These are phyloP conservation scores for Microplitis mediator DNA, from an alignment of 1,140 invertebrate species.

Conservation along the genomic window DNA sequence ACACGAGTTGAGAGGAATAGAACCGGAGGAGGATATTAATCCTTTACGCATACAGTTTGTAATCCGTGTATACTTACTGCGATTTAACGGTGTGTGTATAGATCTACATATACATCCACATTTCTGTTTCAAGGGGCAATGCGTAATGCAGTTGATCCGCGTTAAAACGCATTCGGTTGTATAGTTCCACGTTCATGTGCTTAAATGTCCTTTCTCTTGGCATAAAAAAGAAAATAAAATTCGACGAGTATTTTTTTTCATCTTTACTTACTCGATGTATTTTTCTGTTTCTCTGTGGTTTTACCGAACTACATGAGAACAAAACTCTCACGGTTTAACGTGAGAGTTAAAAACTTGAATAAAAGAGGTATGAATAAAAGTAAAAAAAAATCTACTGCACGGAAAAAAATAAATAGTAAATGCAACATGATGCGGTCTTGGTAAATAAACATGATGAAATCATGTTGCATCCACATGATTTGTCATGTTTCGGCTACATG, in stretches of 20 bases:
- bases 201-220: constrained; percentile 31
- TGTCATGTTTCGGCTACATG: too few relatives aligned
- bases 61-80: constrained; percentile 40
- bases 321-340: too few relatives aligned
- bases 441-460: too few relatives aligned
- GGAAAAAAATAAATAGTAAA: too few relatives aligned
- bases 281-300: background rate
- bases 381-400: too few relatives aligned
- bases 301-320: background rate
- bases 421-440: too few relatives aligned
- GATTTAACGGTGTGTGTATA: background rate
- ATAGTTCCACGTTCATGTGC: constrained; percentile 43
- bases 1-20: background rate
- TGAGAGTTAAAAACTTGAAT: background rate
- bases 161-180: constrained; percentile 53
- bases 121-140: constrained; percentile 11
- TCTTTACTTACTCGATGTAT: background rate
- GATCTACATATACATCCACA: too few relatives aligned
- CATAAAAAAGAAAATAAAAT: background rate
- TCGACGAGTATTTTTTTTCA: background rate
- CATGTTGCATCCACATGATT: too few relatives aligned
- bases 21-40: constrained; percentile 37
- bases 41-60: constrained; percentile 52
- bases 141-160: constrained; percentile 54
- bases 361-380: background rate